Evolutionary conservation across 2,888 invertebrate genomes (phyloP), one percentile per base, ranked within the genome.

Genomic region (Xylota sylvarum): DNA sequence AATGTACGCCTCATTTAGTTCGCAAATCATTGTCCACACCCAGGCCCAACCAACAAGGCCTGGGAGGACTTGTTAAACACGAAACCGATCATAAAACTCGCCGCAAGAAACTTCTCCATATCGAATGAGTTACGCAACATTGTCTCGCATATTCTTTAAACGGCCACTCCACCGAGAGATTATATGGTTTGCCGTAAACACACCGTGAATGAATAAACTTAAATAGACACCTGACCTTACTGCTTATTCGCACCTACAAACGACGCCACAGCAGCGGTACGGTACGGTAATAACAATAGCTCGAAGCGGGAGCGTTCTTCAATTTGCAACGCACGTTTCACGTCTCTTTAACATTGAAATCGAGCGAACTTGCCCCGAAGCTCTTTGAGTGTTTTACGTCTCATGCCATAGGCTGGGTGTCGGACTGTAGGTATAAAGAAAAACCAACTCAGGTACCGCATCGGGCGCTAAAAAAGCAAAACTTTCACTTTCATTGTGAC

Each of bases 151-250:
- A 70, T 77, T 82, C 23, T 60, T 65, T 67, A 14, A 78, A 67
- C 60, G 32, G 40, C 58, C 50, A 48, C 50, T 9, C 50, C 50
- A 32, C 37, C 32, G 37, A 62, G 37, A 62, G 76, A 58, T 64
- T 27, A 76, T 43, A n/a, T 46, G 14, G 30, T 52, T 30, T 46
- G 72, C 56, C 65, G 77, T 60, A 72, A 79, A 58, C 43, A 43
- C 32, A 50, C 50, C 19, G 46, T 78, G 78, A 78, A 84, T 84
- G 55, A 69, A 64, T 74, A 74, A 81, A 40, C 32, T 37, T 17
- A 72, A 72, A 62, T 37, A 67, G 52, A 50, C 37, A 52, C 73
- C 79, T 74, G 84, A 84, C 84, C 84, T 84, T 79, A 84, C 73
- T 56, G 73, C 69, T 79, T 67, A 79, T 79, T 84, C 48, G 62